Evolutionary conservation across 2,797 vertebrate species (phyloP).

Genomic region (Trachops cirrhosus): DNA sequence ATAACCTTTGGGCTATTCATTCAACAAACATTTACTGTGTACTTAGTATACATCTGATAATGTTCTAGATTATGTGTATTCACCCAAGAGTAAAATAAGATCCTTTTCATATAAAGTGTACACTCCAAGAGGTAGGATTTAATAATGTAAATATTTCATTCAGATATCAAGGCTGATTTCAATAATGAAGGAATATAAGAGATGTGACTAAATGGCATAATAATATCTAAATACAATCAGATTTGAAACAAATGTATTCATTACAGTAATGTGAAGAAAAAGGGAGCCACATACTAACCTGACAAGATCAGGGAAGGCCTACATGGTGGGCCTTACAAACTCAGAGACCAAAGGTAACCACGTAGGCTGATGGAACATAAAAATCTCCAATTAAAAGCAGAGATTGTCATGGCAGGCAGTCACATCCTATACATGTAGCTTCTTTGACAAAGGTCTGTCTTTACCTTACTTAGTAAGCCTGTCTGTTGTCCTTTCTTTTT

Average conservation of each 20-base stretch:
- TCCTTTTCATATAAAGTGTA: background rate
- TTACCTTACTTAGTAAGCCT: background rate
- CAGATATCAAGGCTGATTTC: background rate
- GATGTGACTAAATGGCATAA: background rate
- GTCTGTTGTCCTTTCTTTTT: background rate
- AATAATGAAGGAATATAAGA: background rate
- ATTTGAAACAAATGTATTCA: background rate
- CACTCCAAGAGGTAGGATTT: background rate
- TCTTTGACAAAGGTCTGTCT: background rate
- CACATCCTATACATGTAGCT: background rate
- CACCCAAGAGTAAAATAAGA: constrained; percentile 15
- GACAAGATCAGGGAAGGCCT: background rate
- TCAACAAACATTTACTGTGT: background rate
- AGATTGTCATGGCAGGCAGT: background rate
- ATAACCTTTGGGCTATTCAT: background rate
- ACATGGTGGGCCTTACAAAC: background rate
- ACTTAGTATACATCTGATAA: background rate
- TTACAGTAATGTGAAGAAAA: background rate
- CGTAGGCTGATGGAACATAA: background rate
- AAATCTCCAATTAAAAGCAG: background rate
- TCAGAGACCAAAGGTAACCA: background rate
- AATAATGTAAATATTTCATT: constrained; percentile 9
- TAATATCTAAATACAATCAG: background rate
- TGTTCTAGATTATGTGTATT: background rate
- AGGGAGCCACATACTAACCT: background rate